phyloP scores from a whole-genome alignment of 23 tunicate species.

The Ciona savignyi region DNA sequence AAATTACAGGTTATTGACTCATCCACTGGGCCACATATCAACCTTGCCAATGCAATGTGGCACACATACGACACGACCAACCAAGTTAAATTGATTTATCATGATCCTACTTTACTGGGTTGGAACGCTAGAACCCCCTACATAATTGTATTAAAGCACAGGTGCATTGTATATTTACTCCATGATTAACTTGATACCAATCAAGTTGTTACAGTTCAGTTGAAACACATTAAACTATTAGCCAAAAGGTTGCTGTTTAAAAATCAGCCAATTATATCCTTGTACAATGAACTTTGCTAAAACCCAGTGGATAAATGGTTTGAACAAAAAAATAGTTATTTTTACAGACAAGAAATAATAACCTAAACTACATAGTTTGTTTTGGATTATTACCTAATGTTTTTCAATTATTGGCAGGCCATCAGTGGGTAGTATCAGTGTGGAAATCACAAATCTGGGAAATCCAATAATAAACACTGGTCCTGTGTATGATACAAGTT shows the following conservation, averaged over 20 bases:
- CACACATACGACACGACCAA: slow-evolving; percentile 6
- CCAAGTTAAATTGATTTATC: slow-evolving; percentile 8
- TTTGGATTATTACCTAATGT: too few species aligned
- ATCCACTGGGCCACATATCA: slow-evolving; percentile 9
- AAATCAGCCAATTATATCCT: too few species aligned
- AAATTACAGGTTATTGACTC: slow-evolving; percentile 8
- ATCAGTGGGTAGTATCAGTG: slow-evolving; percentile 14
- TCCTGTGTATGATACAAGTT: slow-evolving; percentile 8
- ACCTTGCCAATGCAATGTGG: slow-evolving; percentile 16
- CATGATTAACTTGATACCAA: too few species aligned
- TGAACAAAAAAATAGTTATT: too few species aligned
- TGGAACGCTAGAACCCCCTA: slow-evolving; percentile 8
- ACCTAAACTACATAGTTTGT: too few species aligned
- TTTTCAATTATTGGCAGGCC: slow-evolving; percentile 8
- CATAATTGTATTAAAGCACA: slow-evolving; percentile 4
- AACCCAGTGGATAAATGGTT: too few species aligned
- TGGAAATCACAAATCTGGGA: background rate
- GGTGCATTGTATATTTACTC: slow-evolving; percentile 2
- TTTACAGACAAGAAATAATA: too few species aligned
- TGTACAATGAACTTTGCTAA: too few species aligned
- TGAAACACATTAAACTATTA: too few species aligned
- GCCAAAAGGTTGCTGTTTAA: too few species aligned
- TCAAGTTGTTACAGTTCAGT: too few species aligned
- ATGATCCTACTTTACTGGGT: slow-evolving; percentile 6
- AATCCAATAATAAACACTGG: slow-evolving; percentile 9